Percentiles rank a stretch among this genome's conserved stretches.
Conservation (phyloP, 1,140 invertebrate genomes). For the Psilanteris sp. region DNA sequence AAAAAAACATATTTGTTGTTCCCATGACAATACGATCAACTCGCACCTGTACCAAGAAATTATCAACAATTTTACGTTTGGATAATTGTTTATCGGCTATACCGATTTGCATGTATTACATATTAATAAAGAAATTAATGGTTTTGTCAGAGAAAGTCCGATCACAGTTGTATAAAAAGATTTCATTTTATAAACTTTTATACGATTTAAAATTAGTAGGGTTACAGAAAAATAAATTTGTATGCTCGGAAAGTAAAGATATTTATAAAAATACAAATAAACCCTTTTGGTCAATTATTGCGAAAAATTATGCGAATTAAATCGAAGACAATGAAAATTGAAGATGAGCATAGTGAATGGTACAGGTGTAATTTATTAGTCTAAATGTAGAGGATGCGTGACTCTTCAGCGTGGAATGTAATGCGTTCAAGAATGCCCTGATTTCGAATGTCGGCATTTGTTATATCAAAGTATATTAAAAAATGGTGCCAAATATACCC, state of each 20-base stretch:
- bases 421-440: constrained; percentile 6
- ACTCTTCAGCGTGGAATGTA: constrained; percentile 59
- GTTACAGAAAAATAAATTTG: constrained; percentile 18
- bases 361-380: constrained; percentile 59
- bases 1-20: constrained; percentile 43
- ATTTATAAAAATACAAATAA: not conserved
- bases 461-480: constrained; percentile 6
- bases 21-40: constrained; percentile 56
- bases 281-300: constrained; percentile 54
- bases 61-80: constrained; percentile 3
- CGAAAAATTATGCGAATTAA: constrained; percentile 7
- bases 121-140: constrained; percentile 1
- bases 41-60: constrained; percentile 52
- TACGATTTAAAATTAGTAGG: constrained; percentile 48
- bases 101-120: not conserved
- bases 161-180: constrained; percentile 1
- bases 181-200: constrained; percentile 62
- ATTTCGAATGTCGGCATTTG: constrained; percentile 24
- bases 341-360: constrained; percentile 14
- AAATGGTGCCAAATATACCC: constrained; percentile 46
- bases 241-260: too few relatives aligned
- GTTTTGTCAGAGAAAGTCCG: constrained; percentile 13
- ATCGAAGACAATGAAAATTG: not conserved
- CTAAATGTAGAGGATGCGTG: constrained; percentile 57
- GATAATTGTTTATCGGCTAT: not conserved